Percentiles rank a stretch among this genome's conserved stretches.
These are phyloP conservation scores for Andrena bucephala DNA, from an alignment of 2,888 invertebrate species.

Conservation along the genomic window DNA sequence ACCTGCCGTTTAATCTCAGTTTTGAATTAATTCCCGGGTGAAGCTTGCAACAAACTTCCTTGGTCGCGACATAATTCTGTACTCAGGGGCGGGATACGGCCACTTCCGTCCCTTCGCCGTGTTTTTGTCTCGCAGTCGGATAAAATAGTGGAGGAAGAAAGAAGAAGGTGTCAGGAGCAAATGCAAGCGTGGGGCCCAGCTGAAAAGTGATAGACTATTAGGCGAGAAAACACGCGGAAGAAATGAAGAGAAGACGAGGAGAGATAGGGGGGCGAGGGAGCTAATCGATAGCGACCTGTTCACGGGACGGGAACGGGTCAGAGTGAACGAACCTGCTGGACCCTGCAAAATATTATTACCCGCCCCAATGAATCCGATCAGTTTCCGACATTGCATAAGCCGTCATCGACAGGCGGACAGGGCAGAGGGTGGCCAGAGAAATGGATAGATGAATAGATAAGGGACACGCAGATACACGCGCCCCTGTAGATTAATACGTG, in stretches of 20 bases:
- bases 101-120: not conserved
- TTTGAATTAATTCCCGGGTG: not conserved
- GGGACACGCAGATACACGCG: slow-evolving; percentile 43
- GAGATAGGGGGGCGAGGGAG: slow-evolving; percentile 55
- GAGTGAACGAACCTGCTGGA: slow-evolving; percentile 82
- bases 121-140: not conserved
- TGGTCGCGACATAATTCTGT: not conserved
- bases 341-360: slow-evolving; percentile 83
- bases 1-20: slow-evolving; percentile 1
- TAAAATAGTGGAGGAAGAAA: not conserved
- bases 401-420: slow-evolving; percentile 79
- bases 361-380: slow-evolving; percentile 82
- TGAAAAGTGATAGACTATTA: slow-evolving; percentile 60
- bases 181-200: slow-evolving; percentile 27
- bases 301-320: slow-evolving; percentile 73
- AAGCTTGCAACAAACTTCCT: not conserved
- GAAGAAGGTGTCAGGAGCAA: slow-evolving; percentile 42
- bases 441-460: slow-evolving; percentile 61
- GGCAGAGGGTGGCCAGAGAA: slow-evolving; percentile 55
- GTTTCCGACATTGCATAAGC: slow-evolving; percentile 82
- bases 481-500: slow-evolving; percentile 35
- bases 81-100: not conserved
- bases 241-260: slow-evolving; percentile 40
- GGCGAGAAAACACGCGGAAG: slow-evolving; percentile 52
- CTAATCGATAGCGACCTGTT: slow-evolving; percentile 78